Conservation (phyloP, 2,888 invertebrate species). For the Zootermopsis nevadensis region DNA sequence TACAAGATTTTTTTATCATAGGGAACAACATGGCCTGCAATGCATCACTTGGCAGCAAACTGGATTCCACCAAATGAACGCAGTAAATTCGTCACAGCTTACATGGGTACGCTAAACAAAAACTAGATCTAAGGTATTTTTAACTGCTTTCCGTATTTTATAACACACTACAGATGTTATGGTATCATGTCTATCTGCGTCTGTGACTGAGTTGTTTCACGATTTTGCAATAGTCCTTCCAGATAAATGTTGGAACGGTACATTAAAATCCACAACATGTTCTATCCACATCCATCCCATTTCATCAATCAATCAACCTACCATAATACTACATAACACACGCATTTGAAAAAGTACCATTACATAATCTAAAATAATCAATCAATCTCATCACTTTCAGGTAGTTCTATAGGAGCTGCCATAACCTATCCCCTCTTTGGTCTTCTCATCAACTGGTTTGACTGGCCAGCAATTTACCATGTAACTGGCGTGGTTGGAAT, state of each 20-base stretch:
- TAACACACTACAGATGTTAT: too few species aligned
- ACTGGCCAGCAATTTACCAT: slow-evolving; percentile 81
- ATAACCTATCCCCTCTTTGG: slow-evolving; percentile 78
- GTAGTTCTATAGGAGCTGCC: slow-evolving; percentile 75
- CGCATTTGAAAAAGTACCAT: too few species aligned
- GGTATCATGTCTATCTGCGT: too few species aligned
- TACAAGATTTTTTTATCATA: slow-evolving; percentile 55
- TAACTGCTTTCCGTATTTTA: too few species aligned
- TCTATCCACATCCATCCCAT: too few species aligned
- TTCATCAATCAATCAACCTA: too few species aligned
- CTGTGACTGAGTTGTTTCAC: too few species aligned
- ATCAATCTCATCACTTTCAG: slow-evolving; percentile 57
- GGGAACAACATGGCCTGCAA: slow-evolving; percentile 79
- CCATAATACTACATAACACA: too few species aligned
- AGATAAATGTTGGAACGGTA: too few species aligned
- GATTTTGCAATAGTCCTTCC: too few species aligned
- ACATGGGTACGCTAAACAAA: slow-evolving; percentile 63
- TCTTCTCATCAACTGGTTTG: slow-evolving; percentile 71
- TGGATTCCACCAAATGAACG: slow-evolving; percentile 88
- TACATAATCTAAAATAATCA: background rate
- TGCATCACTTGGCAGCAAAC: slow-evolving; percentile 81
- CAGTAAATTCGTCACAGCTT: slow-evolving; percentile 75
- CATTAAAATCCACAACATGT: too few species aligned
- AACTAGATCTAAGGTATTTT: too few species aligned
- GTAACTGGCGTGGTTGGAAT: slow-evolving; percentile 71